Evolutionary conservation across 1,140 invertebrate genomes (phyloP), one percentile per base, ranked within the genome.

Genomic region (Macrobrachium nipponense): DNA sequence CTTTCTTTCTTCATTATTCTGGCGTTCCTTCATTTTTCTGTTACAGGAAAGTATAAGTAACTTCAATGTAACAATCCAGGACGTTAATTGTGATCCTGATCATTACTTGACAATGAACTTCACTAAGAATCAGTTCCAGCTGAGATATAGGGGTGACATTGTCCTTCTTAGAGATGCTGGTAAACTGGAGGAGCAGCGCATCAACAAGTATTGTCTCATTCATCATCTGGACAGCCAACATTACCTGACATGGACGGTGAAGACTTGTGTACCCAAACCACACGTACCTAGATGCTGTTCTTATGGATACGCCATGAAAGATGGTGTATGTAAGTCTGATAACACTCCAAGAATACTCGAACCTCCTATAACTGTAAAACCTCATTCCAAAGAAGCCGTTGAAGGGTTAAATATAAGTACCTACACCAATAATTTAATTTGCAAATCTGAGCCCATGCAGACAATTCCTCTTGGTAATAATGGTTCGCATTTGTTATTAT

Each of bases 201-300:
- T 17, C 17, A 5, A 0, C 5, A n/a, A 70, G 23, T 70, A 70
- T n/a, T 70, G 68, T 17, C 15, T 70, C 36, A 70, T 7, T 70
- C 68, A 70, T n/a, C 36, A 14, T 23, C 36, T 70, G 23, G 68
- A 70, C 20, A 43, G 20, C 23, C 68, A 36, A 23, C 11, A 15
- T 15, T 12, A 70, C 12, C 68, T 70, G 23, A 70, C 20, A 23
- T 70, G 20, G 68, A 70, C 68, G 12, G n/a, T 70, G 7, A 70
- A 23, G 20, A 10, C 36, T 0, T 85, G 82, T 61, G 15, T 85
- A 5, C 61, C 75, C 7, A 75, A 64, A 10, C 82, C 76, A 10
- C 70, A 43, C 10, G 43, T 85, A n/a, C 82, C 82, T 18, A 43
- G 51, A 8, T 85, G 82, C 64, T 85, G 82, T n/a, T 76, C 82